Base-by-base conservation (phyloP, 2,888 invertebrate species). In the Dicyrtoma fusca region DNA sequence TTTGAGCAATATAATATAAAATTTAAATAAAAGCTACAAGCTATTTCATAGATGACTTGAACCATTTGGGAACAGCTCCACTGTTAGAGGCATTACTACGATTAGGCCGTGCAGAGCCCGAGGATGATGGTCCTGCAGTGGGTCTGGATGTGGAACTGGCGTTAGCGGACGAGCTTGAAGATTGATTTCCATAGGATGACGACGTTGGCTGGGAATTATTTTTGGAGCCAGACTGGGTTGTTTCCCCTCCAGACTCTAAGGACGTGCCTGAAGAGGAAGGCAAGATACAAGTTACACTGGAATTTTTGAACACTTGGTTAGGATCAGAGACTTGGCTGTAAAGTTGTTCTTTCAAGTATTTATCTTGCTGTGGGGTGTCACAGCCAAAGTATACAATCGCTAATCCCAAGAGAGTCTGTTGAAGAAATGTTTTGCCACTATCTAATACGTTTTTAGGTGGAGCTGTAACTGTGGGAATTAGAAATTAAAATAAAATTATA, bases 401-500 rank as follows among this genome's bases (percentile, higher is more conserved):
- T 78, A 90, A 89, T 44, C 94, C 94, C 3, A 93, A 91, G 82
- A 91, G 90, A 81, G 89, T 88, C 8, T 89, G 87, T 82, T 93
- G 90, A 11, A 91, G 82, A 65, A 94, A 84, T n/a, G 88, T 88
- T 78, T 86, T 86, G 70, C 87, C 85, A 5, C 87, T 84, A 57
- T 88, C 85, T 53, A 95, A 84, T 74, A 89, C 85, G 77, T 86
- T 86, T 83, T 91, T 93, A 13, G 94, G 90, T 17, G 95, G 95
- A n/a, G 92, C 89, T 47, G 91, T 90, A 85, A 91, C 94, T 94
- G 83, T 76, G 85, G n/a, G n/a, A n/a, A n/a, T 25, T n/a, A n/a
- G n/a, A 42, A 61, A 26, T 25, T 34, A 10, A 61, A 2, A 25
- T n/a, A 25, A 42, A 53, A 17, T 4, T 49, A 49, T 49, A 49